These are phyloP conservation scores for Agrochola macilenta DNA, from an alignment of 2,888 invertebrate species.

Conservation along the genomic window DNA sequence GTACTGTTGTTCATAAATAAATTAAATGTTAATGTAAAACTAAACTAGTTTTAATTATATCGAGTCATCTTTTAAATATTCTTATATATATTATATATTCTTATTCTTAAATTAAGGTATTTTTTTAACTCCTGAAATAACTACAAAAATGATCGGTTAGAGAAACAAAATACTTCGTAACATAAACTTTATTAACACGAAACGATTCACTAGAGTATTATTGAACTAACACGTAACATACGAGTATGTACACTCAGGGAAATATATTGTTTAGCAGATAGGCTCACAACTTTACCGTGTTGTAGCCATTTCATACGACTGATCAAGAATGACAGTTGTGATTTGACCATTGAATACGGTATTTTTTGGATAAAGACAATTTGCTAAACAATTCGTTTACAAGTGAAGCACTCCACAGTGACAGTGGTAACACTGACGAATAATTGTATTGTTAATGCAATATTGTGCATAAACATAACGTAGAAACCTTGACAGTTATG, in stretches of 20 bases:
- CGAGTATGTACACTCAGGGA: conserved; percentile 7
- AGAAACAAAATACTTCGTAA: conserved; percentile 38
- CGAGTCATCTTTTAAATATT: not conserved
- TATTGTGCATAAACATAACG: not conserved
- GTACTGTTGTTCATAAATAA: conserved; percentile 50
- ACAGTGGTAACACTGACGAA: not conserved
- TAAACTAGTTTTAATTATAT: not conserved
- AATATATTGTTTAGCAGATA: not conserved
- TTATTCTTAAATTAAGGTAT: no score
- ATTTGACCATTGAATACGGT: not conserved
- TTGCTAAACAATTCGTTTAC: not conserved
- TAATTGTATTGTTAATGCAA: not conserved
- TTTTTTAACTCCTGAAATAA: no score
- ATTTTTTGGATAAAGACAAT: not conserved
- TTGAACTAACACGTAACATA: conserved; percentile 22
- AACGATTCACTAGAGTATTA: conserved; percentile 52
- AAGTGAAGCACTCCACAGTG: not conserved
- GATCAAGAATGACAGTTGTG: not conserved
- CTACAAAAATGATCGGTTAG: not conserved
- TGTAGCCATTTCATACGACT: not conserved
- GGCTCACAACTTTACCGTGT: not conserved
- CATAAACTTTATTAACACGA: conserved; percentile 62
- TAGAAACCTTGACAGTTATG: not conserved
- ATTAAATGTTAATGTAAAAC: conserved; percentile 16
- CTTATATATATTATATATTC: no score